Percentiles rank a stretch among this genome's conserved stretches.
Evolutionary conservation across 2,797 vertebrate genomes (phyloP).

Genomic region (Alca torda): DNA sequence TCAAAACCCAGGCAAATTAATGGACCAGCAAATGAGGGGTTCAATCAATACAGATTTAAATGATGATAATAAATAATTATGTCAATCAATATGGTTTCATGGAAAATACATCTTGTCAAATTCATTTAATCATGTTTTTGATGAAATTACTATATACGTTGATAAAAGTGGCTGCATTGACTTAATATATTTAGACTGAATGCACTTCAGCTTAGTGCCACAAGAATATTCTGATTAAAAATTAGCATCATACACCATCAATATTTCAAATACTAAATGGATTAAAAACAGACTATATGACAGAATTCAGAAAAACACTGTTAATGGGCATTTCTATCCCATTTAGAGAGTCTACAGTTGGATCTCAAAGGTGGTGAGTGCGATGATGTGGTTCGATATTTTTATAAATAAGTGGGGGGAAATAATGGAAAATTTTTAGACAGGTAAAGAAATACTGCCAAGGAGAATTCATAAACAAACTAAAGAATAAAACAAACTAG

Average conservation of each 20-base stretch:
- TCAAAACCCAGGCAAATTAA: conserved; percentile 23
- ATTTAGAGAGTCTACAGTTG: not conserved
- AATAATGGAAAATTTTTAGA: not conserved
- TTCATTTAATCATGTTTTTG: conserved; percentile 39
- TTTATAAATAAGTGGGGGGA: not conserved
- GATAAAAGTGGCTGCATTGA: conserved; percentile 8
- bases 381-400: not conserved
- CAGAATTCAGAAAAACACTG: not conserved
- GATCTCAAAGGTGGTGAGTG: not conserved
- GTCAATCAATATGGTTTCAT: conserved; percentile 49
- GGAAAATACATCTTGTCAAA: conserved; percentile 40
- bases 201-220: conserved; percentile 14
- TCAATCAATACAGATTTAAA: conserved; percentile 50
- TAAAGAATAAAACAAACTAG: not conserved
- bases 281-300: not conserved
- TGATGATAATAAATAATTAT: conserved; percentile 37
- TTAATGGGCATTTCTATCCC: not conserved
- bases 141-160: not conserved
- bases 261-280: conserved; percentile 15
- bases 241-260: conserved; percentile 9
- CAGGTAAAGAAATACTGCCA: not conserved
- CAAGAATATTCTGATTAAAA: conserved; percentile 40
- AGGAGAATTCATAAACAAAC: not conserved
- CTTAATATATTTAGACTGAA: conserved; percentile 40
- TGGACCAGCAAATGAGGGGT: not conserved